phyloP scores from a whole-genome alignment of 2,113 vertebrate species.

The Forbesichthys agassizii region DNA sequence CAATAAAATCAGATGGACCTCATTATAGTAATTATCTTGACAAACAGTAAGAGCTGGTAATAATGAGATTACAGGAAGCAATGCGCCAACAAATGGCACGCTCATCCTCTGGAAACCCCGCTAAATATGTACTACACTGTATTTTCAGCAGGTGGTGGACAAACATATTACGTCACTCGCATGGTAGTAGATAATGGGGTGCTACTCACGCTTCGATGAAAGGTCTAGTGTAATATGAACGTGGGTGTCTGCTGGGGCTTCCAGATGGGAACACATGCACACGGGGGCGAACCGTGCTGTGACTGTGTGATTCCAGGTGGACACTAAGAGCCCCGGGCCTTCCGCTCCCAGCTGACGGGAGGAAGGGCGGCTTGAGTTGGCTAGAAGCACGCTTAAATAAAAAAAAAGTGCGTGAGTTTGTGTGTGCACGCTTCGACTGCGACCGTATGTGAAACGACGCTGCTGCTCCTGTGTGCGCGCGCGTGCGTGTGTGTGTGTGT shows the following conservation, averaged over 20 bases:
- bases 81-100: not conserved
- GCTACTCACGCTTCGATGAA: slow-evolving; percentile 1
- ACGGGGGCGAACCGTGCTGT: slow-evolving; percentile 39
- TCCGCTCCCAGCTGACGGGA: slow-evolving; percentile 37
- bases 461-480: slow-evolving; percentile 21
- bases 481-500: slow-evolving; percentile 29
- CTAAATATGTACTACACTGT: not conserved
- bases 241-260: slow-evolving; percentile 21
- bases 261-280: slow-evolving; percentile 18
- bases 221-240: slow-evolving; percentile 21
- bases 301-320: slow-evolving; percentile 33
- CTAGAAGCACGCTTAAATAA: too few species aligned
- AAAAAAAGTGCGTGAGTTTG: slow-evolving; percentile 5
- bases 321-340: slow-evolving; percentile 36
- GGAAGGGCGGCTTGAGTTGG: slow-evolving; percentile 44
- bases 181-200: not conserved
- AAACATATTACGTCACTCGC: not conserved
- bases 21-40: slow-evolving; percentile 15
- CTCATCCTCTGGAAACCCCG: not conserved
- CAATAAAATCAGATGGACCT: slow-evolving; percentile 22
- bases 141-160: not conserved
- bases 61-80: not conserved
- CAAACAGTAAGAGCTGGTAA: not conserved
- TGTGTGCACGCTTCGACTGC: slow-evolving; percentile 29
- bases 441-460: slow-evolving; percentile 29